Evolutionary conservation across 2,113 vertebrate genomes (phyloP), one percentile per base, ranked within the genome.

Genomic region (Forbesichthys agassizii): DNA sequence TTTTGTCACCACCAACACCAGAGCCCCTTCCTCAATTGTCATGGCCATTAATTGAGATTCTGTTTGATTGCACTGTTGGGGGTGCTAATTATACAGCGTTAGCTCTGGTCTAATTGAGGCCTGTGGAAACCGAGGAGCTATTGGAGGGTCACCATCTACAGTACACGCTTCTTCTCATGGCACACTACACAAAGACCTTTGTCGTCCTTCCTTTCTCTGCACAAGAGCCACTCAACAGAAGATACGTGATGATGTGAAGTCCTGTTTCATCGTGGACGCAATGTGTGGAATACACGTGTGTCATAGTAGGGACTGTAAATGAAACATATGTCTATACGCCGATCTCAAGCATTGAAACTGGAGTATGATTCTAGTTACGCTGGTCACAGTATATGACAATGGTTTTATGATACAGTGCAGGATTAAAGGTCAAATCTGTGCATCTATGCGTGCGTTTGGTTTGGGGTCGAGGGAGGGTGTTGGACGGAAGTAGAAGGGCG

Each of bases 81-180:
- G 88, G 88, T 90, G 88, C 92, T 94, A 92, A 93, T 94, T 93
- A 92, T 91, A 89, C 77, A 81, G 83, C 82, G 79, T 80, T 86
- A 5, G 12, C 81, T 69, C 77, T 74, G 80, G 72, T 83, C 81
- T 90, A 89, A 87, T 85, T 89, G 81, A 76, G 89, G 84, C 78
- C 82, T 68, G 78, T 84, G 83, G 75, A 87, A 88, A 88, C 82
- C 88, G 84, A 84, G 87, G 82, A 81, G 86, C 86, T 86, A 64
- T 85, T 78, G 73, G 82, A 80, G 76, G 65, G 79, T 74, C 84
- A 77, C 69, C 80, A 71, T 79, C 74, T 71, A 52, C 3, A 52
- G 13, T 52, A 52, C 13, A 68, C 64, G 60, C 58, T 68, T 65
- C 74, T 68, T 61, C 75, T 81, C 59, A 74, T 61, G 73, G 71